Percentiles rank a stretch among this genome's conserved stretches.
Conservation (phyloP, 1,140 invertebrate species). For the Cydia pomonella region DNA sequence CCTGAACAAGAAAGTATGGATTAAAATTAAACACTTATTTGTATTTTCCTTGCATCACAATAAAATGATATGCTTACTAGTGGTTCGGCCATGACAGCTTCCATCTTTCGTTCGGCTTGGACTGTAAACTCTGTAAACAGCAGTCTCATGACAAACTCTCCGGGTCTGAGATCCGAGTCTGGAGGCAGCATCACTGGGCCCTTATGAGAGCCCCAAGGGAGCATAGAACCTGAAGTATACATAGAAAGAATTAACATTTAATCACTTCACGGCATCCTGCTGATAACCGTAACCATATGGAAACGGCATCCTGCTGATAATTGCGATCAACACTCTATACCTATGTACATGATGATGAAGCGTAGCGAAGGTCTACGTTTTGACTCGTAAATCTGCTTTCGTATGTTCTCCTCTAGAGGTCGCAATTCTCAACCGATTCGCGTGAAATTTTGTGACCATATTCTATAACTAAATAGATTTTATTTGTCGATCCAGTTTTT, state of each 20-base stretch:
- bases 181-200: conserved; percentile 83
- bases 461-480: too few species aligned
- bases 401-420: too few species aligned
- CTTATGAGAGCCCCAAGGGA: conserved; percentile 92
- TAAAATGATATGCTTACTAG: conserved; percentile 80
- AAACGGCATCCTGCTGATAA: too few species aligned
- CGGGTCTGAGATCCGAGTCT: conserved; percentile 88
- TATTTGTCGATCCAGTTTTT: too few species aligned
- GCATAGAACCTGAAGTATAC: conserved; percentile 75
- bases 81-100: conserved; percentile 94
- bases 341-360: too few species aligned
- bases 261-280: not conserved
- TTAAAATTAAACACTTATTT: not conserved
- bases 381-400: too few species aligned
- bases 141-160: conserved; percentile 97
- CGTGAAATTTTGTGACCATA: too few species aligned
- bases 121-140: conserved; percentile 97
- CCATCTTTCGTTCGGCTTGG: conserved; percentile 97
- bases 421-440: too few species aligned
- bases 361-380: too few species aligned
- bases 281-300: too few species aligned
- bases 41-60: not conserved
- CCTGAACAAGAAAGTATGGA: conserved; percentile 77
- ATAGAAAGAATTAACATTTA: not conserved
- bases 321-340: too few species aligned